These are phyloP conservation scores for Cassiopea andromeda DNA, from an alignment of 30 jellyfish, hydroid and myxozoan genomes.

Conservation along the genomic window DNA sequence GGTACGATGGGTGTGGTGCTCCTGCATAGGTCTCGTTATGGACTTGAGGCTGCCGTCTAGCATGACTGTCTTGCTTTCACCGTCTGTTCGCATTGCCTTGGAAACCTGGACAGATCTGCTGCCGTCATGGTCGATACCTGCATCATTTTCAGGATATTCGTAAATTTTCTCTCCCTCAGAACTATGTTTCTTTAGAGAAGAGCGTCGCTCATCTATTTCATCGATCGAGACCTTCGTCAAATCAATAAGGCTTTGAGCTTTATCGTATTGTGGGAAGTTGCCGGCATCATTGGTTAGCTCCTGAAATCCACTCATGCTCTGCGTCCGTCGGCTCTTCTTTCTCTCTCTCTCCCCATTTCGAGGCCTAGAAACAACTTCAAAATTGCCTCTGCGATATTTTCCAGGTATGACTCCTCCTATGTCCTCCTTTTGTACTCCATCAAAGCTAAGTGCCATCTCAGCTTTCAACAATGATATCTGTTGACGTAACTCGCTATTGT, in stretches of 20 bases:
- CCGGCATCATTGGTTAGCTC: not conserved
- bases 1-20: not conserved
- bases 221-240: conserved; percentile 33
- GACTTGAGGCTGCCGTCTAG: not conserved
- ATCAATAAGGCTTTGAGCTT: conserved; percentile 60
- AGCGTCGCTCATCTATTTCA: conserved; percentile 48
- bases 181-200: conserved; percentile 25
- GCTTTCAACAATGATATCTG: conserved; percentile 59
- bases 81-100: not conserved
- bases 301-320: conserved; percentile 48
- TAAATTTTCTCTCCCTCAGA: conserved; percentile 42
- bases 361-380: conserved; percentile 61
- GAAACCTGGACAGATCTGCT: not conserved
- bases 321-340: conserved; percentile 24
- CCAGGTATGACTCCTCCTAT: conserved; percentile 65
- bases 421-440: conserved; percentile 35
- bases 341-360: not conserved
- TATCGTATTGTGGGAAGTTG: conserved; percentile 13
- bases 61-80: not conserved
- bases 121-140: not conserved
- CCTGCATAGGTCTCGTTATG: not conserved
- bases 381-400: conserved; percentile 68
- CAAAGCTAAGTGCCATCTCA: conserved; percentile 53
- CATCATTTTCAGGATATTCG: not conserved
- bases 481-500: conserved; percentile 61